These are phyloP conservation scores for Haemorhous mexicanus DNA, from an alignment of 2,113 vertebrate species.

Conservation along the genomic window DNA sequence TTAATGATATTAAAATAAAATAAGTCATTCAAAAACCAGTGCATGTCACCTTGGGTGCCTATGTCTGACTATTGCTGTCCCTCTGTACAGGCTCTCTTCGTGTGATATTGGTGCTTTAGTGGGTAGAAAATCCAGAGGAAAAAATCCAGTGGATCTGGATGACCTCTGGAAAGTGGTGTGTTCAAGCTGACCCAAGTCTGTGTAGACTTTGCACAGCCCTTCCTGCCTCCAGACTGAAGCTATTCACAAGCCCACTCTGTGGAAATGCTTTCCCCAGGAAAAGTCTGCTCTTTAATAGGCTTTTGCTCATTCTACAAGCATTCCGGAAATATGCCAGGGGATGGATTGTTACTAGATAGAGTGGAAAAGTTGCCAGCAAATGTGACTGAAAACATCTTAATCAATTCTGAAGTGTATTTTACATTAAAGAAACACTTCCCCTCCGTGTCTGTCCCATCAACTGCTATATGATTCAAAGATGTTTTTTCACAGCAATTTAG, in stretches of 20 bases:
- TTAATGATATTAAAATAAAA: not conserved
- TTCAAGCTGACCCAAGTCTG: not conserved
- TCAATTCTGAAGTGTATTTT: not conserved
- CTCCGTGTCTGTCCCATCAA: not conserved
- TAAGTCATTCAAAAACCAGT: not conserved
- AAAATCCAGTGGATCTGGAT: not conserved
- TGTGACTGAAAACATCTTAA: not conserved
- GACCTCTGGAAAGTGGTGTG: not conserved
- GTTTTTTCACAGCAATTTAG: not conserved
- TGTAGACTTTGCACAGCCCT: not conserved
- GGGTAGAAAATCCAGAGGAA: not conserved
- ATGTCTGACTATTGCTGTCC: not conserved
- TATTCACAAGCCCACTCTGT: fast-evolving
- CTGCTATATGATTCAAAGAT: not conserved
- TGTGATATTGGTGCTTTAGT: not conserved
- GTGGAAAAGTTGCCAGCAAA: not conserved
- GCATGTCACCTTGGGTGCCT: not conserved
- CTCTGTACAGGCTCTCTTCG: not conserved
- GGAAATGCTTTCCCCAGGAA: not conserved
- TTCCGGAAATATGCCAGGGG: not conserved
- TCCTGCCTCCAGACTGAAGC: not conserved
- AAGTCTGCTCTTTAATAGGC: not conserved
- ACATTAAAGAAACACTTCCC: not conserved
- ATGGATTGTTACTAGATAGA: not conserved
- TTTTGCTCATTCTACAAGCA: not conserved